Percentiles rank a stretch among this genome's conserved stretches.
These are phyloP conservation scores for Pelosia muscerda DNA, from an alignment of 2,888 invertebrate species.

Conservation along the genomic window DNA sequence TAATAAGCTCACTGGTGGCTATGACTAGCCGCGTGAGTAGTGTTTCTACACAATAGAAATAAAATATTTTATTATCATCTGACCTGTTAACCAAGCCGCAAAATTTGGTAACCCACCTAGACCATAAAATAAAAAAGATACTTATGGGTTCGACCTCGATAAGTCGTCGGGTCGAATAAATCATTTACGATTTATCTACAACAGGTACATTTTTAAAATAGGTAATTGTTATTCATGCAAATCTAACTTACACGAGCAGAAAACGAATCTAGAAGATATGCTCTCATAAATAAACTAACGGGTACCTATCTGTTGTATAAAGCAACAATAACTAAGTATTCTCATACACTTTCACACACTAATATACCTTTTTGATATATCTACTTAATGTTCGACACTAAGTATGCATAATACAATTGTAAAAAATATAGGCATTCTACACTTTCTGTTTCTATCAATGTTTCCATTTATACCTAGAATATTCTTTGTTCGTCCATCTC, in stretches of 20 bases:
- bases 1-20: constrained; percentile 81
- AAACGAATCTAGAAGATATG: constrained; percentile 80
- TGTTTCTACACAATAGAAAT: constrained; percentile 59
- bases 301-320: constrained; percentile 58
- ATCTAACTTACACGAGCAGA: constrained; percentile 82
- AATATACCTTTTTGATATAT: background rate
- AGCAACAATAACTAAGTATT: constrained; percentile 60
- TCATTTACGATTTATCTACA: constrained; percentile 78
- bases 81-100: constrained; percentile 60
- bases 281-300: constrained; percentile 79
- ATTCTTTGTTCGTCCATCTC: background rate
- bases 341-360: constrained; percentile 5
- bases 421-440: background rate
- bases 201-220: constrained; percentile 82
- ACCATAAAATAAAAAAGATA: constrained; percentile 69
- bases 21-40: constrained; percentile 69
- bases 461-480: background rate
- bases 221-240: constrained; percentile 83
- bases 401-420: background rate
- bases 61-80: constrained; percentile 62
- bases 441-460: background rate
- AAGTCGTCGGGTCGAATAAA: constrained; percentile 74
- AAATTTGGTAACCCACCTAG: constrained; percentile 75
- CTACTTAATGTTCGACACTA: background rate
- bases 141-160: constrained; percentile 73